These are phyloP conservation scores for Drosophila kohkoa DNA, from an alignment of 1,140 invertebrate species.

Conservation along the genomic window DNA sequence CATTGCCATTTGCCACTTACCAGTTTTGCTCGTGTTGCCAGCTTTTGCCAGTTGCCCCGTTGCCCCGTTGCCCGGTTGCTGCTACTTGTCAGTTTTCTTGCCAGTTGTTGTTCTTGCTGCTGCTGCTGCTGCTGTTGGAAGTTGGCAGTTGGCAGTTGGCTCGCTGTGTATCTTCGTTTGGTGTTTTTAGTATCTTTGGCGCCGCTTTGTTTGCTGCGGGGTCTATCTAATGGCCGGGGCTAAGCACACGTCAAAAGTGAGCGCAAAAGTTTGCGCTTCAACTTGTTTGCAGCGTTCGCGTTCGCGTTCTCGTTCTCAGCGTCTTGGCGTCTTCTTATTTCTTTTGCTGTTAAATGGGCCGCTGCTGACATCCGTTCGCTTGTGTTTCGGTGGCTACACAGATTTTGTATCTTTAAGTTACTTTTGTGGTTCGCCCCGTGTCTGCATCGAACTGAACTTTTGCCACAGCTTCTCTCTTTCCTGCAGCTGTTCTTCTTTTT, in stretches of 20 bases:
- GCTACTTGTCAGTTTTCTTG: no score
- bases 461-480: constrained; percentile 13
- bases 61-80: not conserved
- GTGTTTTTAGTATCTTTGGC: constrained; percentile 41
- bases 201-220: constrained; percentile 46
- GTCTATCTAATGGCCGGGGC: constrained; percentile 45
- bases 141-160: constrained; percentile 7
- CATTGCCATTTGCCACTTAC: constrained; percentile 1
- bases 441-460: constrained; percentile 23
- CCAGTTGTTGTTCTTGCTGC: no score
- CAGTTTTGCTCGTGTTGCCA: constrained; percentile 2
- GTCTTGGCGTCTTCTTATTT: constrained; percentile 20
- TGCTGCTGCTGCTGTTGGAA: no score
- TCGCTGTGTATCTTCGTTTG: constrained; percentile 17
- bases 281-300: constrained; percentile 19
- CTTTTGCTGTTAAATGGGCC: constrained; percentile 40
- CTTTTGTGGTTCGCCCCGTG: constrained; percentile 25
- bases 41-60: constrained; percentile 8
- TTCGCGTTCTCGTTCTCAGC: not conserved
- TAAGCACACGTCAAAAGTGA: constrained; percentile 75
- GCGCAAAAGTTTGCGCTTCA: constrained; percentile 72
- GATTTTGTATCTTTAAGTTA: constrained; percentile 48
- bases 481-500: constrained; percentile 10
- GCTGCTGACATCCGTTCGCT: constrained; percentile 38
- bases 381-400: constrained; percentile 27